A percentile compares a stretch with the other conserved stretches of the same genome.
Conservation (phyloP, 2,888 invertebrate species). For the Caenorhabditis becei region DNA sequence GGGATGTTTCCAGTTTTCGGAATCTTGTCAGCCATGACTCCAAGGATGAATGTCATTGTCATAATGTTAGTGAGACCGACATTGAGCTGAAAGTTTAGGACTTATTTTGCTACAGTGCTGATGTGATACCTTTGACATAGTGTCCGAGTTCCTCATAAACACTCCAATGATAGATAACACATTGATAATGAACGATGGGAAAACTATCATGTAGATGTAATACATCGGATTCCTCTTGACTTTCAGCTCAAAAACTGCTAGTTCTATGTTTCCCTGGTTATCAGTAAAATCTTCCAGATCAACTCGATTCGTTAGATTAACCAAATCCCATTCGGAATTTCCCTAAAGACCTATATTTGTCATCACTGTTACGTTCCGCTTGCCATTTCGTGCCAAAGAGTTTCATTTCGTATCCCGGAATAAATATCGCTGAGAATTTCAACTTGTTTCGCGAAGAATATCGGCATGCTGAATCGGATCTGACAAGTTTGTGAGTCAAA, state of each 20-base stretch:
- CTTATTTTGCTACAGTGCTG: background rate
- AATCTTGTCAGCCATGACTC: conserved; percentile 60
- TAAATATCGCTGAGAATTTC: conserved; percentile 35
- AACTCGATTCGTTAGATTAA: conserved; percentile 22
- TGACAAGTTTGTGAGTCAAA: conserved; percentile 52
- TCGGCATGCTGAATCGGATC: conserved; percentile 37
- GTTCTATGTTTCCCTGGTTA: conserved; percentile 16
- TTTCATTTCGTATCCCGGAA: conserved; percentile 20
- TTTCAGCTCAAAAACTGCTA: conserved; percentile 43
- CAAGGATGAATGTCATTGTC: conserved; percentile 64
- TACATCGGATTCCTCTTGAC: conserved; percentile 52
- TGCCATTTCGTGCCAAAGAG: conserved; percentile 21
- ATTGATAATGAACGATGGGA: conserved; percentile 60
- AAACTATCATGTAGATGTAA: conserved; percentile 60
- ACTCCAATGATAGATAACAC: conserved; percentile 46
- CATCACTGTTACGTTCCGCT: background rate
- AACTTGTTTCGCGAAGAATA: conserved; percentile 29
- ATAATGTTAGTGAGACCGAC: conserved; percentile 58
- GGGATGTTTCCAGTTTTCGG: conserved; percentile 57
- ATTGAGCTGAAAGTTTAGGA: conserved; percentile 34
- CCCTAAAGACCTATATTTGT: conserved; percentile 22
- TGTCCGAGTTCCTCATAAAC: conserved; percentile 51
- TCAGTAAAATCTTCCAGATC: conserved; percentile 21
- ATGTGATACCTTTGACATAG: conserved; percentile 55
- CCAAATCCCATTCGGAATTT: conserved; percentile 57